These are phyloP conservation scores for Anadara kagoshimensis DNA, from an alignment of 1,140 invertebrate genomes.

Conservation along the genomic window DNA sequence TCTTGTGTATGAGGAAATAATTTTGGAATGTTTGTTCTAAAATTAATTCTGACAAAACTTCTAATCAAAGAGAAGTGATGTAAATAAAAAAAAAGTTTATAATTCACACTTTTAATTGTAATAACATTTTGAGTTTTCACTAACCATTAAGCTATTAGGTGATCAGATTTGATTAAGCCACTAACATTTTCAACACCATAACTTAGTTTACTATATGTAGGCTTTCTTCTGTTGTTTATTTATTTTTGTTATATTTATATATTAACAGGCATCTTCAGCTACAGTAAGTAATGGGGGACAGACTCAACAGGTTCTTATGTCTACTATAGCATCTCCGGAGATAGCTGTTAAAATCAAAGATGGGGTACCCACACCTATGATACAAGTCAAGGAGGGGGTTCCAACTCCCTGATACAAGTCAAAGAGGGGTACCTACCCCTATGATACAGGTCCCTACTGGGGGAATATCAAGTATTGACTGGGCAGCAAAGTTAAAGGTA, in stretches of 20 bases:
- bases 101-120: not conserved
- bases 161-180: too few species aligned
- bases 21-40: too few species aligned
- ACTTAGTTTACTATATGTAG: too few species aligned
- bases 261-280: not conserved
- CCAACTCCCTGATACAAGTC: too few species aligned
- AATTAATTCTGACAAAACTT: not conserved
- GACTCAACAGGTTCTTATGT: constrained; percentile 45
- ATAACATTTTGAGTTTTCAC: too few species aligned
- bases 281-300: constrained; percentile 14
- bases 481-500: constrained; percentile 68
- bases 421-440: constrained; percentile 50
- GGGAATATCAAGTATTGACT: constrained; percentile 54
- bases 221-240: too few species aligned
- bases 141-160: too few species aligned
- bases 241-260: too few species aligned
- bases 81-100: not conserved
- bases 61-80: not conserved
- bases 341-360: constrained; percentile 69
- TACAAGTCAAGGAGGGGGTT: too few species aligned
- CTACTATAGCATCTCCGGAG: constrained; percentile 59
- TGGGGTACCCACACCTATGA: too few species aligned
- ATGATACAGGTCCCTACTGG: constrained; percentile 64
- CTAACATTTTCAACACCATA: too few species aligned
- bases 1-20: too few species aligned